phyloP scores from a whole-genome alignment of 1,140 invertebrate species.

The Listronotus oregonensis region DNA sequence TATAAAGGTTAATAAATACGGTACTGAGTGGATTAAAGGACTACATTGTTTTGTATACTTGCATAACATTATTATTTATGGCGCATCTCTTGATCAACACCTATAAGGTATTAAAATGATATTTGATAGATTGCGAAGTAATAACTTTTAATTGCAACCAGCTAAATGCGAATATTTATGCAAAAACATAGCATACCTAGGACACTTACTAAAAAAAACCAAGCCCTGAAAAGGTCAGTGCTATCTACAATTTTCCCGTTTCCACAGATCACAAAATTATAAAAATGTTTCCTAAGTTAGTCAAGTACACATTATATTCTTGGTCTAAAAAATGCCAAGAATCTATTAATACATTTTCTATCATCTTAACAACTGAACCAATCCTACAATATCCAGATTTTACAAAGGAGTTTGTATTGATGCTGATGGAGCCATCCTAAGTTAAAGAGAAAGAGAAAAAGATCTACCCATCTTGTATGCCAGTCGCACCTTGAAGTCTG shows the following conservation, averaged over 20 bases:
- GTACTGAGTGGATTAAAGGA: not conserved
- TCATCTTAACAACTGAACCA: constrained; percentile 33
- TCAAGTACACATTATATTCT: constrained; percentile 4
- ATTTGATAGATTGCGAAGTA: not conserved
- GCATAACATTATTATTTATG: constrained; percentile 51
- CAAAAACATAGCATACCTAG: constrained; percentile 40
- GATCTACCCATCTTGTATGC: constrained; percentile 46
- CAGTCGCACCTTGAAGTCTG: constrained; percentile 39
- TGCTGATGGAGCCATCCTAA: constrained; percentile 28
- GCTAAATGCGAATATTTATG: constrained; percentile 29
- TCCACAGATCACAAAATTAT: constrained; percentile 26
- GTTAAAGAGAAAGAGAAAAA: constrained; percentile 16
- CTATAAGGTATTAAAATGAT: constrained; percentile 31
- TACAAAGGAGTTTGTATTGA: constrained; percentile 39
- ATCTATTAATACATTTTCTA: constrained; percentile 9
- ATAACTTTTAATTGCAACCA: constrained; percentile 35
- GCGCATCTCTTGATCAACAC: constrained; percentile 47
- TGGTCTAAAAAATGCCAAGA: constrained; percentile 8
- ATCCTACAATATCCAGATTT: constrained; percentile 50
- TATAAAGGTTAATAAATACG: not conserved
- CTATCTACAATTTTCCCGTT: constrained; percentile 11
- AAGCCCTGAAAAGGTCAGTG: constrained; percentile 35
- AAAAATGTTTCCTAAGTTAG: constrained; percentile 21
- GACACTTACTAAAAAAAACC: constrained; percentile 42
- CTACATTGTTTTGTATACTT: constrained; percentile 41